Evolutionary conservation across 2,888 invertebrate species (phyloP).

Genomic region (Lycaena phlaeas): DNA sequence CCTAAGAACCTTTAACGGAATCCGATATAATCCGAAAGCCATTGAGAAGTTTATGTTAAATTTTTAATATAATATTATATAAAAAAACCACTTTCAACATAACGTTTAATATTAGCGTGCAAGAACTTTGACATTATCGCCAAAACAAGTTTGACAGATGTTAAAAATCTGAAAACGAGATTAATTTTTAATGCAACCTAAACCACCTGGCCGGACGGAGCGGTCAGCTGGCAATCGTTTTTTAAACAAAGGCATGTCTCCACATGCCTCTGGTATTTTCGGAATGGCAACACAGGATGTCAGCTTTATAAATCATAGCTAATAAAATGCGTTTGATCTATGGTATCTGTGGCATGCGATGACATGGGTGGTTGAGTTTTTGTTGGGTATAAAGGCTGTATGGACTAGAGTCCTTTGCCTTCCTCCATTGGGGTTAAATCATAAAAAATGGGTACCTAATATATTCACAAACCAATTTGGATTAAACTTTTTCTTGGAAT

Average conservation of each 20-base stretch:
- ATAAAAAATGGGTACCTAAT: too few species aligned
- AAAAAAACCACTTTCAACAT: too few species aligned
- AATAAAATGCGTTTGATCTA: constrained; percentile 4
- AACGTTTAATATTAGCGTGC: too few species aligned
- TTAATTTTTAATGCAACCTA: constrained; percentile 1
- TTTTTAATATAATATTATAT: too few species aligned
- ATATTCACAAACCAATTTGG: too few species aligned
- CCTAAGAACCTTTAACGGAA: too few species aligned
- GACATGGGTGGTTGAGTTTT: constrained; percentile 1
- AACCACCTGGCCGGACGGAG: constrained; percentile 22
- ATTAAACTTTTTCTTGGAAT: too few species aligned
- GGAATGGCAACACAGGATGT: constrained; percentile 5
- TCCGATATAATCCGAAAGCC: too few species aligned
- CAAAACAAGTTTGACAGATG: constrained; percentile 7
- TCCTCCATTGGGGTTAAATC: too few species aligned
- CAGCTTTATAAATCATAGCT: constrained; percentile 3
- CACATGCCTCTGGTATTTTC: background rate
- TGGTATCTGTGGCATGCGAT: constrained; percentile 3
- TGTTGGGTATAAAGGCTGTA: background rate
- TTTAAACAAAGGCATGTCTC: constrained; percentile 11
- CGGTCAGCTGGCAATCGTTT: constrained; percentile 21
- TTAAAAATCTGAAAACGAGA: constrained; percentile 6
- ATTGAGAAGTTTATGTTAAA: too few species aligned
- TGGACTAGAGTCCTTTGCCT: too few species aligned
- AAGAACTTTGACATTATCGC: background rate